phyloP scores from a whole-genome alignment of 30 jellyfish, hydroid and myxozoan genomes.

The Pseudorhiza aurosa region DNA sequence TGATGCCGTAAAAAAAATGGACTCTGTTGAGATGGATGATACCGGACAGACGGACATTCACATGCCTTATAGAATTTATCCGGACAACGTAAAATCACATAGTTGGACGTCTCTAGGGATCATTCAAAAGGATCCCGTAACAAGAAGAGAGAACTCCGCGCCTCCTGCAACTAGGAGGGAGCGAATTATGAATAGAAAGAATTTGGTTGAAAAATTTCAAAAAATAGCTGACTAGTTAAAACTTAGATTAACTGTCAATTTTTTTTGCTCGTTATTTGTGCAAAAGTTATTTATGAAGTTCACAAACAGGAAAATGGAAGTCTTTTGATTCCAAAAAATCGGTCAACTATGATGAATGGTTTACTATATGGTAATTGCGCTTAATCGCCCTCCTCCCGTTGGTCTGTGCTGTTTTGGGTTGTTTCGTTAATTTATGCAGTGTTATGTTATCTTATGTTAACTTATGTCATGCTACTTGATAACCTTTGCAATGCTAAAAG shows the following conservation, averaged over 20 bases:
- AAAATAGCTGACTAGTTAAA: background rate
- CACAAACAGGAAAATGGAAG: too few species aligned
- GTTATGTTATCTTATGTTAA: background rate
- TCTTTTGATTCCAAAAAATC: too few species aligned
- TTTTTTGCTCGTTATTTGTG: too few species aligned
- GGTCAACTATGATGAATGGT: too few species aligned
- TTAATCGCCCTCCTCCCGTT: too few species aligned
- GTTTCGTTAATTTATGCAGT: background rate
- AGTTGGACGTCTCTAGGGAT: slow-evolving; percentile 88
- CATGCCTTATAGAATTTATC: slow-evolving; percentile 33
- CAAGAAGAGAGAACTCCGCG: slow-evolving; percentile 86
- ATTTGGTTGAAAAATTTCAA: slow-evolving; percentile 2
- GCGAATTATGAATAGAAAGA: slow-evolving; percentile 16
- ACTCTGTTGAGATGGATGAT: background rate
- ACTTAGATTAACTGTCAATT: too few species aligned
- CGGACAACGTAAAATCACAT: slow-evolving; percentile 77
- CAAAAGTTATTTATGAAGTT: too few species aligned
- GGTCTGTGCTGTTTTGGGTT: background rate
- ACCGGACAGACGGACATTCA: background rate
- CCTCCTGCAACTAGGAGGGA: slow-evolving; percentile 71
- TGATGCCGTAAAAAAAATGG: background rate
- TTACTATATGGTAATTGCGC: too few species aligned
- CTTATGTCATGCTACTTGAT: background rate
- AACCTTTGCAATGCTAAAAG: too few species aligned
- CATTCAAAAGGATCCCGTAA: slow-evolving; percentile 32